phyloP scores from a whole-genome alignment of 2,113 vertebrate species.

The Labeo catla region DNA sequence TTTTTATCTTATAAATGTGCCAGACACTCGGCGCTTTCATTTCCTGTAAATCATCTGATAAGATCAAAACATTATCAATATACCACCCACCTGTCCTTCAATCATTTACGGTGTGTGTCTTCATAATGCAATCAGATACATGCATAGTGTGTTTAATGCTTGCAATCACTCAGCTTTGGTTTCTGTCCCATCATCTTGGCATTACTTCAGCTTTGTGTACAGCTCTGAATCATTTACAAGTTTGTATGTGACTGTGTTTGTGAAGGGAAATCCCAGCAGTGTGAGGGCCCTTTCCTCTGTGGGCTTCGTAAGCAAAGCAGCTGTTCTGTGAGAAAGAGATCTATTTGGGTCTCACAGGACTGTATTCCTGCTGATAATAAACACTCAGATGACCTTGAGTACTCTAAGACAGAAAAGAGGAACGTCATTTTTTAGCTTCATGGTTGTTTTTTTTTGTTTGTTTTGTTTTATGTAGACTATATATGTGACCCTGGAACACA shows the following conservation, averaged over 20 bases:
- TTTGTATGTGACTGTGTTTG: background rate
- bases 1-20: background rate
- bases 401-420: background rate
- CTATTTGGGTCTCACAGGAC: conserved; percentile 13
- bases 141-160: background rate
- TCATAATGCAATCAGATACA: background rate
- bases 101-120: background rate
- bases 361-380: background rate
- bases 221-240: background rate
- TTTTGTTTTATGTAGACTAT: background rate
- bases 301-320: background rate
- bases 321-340: conserved; percentile 29
- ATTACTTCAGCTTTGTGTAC: conserved; percentile 3
- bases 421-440: background rate
- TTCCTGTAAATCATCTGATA: background rate
- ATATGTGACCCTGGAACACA: no score
- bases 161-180: background rate
- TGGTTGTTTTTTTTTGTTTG: background rate
- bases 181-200: background rate
- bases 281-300: conserved; percentile 3
- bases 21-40: background rate
- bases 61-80: background rate
- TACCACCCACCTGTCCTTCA: background rate
- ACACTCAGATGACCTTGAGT: background rate
- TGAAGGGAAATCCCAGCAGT: conserved; percentile 24